Percentiles rank a stretch among this genome's conserved stretches.
Conservation (phyloP, 2,113 vertebrate species). For the Sphyrna mokarran region DNA sequence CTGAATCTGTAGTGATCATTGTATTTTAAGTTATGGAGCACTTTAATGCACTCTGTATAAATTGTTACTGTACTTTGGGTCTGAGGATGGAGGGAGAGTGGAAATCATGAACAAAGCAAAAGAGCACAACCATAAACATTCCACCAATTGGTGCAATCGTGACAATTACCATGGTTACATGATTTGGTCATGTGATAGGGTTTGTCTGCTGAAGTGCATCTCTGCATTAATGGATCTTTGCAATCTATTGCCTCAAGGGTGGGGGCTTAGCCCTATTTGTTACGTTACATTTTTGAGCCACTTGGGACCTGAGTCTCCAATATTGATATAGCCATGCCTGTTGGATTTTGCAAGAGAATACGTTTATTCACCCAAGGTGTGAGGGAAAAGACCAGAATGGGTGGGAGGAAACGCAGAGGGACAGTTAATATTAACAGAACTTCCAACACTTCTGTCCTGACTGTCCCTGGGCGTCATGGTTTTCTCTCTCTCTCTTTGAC, state of each 20-base stretch:
- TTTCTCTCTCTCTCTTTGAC: no score
- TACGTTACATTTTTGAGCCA: not conserved
- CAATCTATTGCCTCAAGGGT: not conserved
- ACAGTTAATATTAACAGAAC: not conserved
- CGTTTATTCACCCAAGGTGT: not conserved
- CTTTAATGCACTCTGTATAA: constrained; percentile 31
- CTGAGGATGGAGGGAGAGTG: not conserved
- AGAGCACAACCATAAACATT: not conserved
- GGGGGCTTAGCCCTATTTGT: not conserved
- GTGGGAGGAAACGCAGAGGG: no score
- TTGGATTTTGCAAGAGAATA: not conserved
- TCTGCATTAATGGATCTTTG: not conserved
- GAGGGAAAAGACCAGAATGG: not conserved
- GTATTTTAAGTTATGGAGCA: not conserved
- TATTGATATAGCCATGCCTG: not conserved
- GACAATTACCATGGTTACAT: not conserved
- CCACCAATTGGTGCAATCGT: not conserved
- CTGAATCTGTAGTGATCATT: not conserved
- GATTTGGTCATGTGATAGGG: not conserved
- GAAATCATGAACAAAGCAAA: not conserved
- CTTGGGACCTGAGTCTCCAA: not conserved
- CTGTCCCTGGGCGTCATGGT: not conserved
- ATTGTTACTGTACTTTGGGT: constrained; percentile 1
- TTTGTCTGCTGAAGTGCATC: not conserved
- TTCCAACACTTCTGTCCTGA: not conserved